Conservation (phyloP, 2,888 invertebrate genomes). For the Metellina segmentata region DNA sequence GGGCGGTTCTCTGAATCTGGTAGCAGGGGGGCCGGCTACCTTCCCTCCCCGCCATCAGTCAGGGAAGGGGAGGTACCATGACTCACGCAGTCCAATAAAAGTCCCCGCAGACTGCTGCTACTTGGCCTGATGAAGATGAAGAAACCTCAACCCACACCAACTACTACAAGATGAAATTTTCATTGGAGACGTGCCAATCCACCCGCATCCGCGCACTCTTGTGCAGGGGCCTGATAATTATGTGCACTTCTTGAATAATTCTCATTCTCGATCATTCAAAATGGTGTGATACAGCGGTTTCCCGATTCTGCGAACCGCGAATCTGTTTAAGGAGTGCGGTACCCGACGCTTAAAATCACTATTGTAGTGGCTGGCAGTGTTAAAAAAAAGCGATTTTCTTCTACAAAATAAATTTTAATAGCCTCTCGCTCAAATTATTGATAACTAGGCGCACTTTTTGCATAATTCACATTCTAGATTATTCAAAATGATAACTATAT, state of each 20-base stretch:
- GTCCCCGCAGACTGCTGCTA: conserved; percentile 34
- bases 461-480: no score
- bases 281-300: no score
- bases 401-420: no score
- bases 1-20: conserved; percentile 4
- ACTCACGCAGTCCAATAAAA: conserved; percentile 64
- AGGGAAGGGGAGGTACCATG: conserved; percentile 23
- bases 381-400: no score
- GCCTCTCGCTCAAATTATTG: no score
- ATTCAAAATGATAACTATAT: no score
- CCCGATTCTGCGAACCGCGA: no score
- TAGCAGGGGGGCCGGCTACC: neutral
- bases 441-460: no score
- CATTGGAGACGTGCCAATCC: conserved; percentile 61
- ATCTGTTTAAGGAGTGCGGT: no score
- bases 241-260: neutral
- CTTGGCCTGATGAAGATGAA: conserved; percentile 48
- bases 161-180: conserved; percentile 48
- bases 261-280: no score
- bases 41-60: neutral
- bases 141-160: conserved; percentile 36
- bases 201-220: neutral
- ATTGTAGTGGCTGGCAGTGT: no score
- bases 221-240: conserved; percentile 11
- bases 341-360: no score